Base-by-base conservation (phyloP, 2,113 vertebrate genomes). In the Bubalus kerabau region DNA sequence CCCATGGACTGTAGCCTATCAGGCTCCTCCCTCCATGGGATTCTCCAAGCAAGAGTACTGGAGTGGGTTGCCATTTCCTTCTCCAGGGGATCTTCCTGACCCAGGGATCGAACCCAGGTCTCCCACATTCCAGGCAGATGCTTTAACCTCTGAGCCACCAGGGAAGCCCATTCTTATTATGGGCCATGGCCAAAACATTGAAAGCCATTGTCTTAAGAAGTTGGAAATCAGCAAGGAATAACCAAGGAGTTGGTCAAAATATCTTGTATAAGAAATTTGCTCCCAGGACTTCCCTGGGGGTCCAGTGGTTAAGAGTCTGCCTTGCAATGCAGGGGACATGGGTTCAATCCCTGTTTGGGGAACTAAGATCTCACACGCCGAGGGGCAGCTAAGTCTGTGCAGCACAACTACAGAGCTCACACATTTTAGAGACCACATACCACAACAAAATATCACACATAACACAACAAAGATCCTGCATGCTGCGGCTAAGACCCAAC, bases 291-390 rank as follows among this genome's bases (percentile, higher is more conserved):
- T 74, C 71, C 71, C 71, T 43, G 71, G 11, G 0, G 36, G 6
- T 74, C 36, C 71, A 74, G 21, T 43, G 36, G 71, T 24, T 74
- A 74, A 74, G 21, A 24, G 23, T 24, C 23, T 40, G 36, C 36
- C 36, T 74, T 74, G 36, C 71, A 43, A 43, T 14, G 36, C 36
- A 43, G 24, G 7, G 76, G 26, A 43, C 3, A 0, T 26, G 6
- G 43, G 76, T 78, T 46, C 13, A 26, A 5, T 30, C 43, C 76
- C 7, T 78, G 43, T 15, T 6, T 43, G 36, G 71, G 36, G 71
- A 21, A 40, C 19, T 71, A 71, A 71, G 62, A 40, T 71, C 67
- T 26, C 23, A 26, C 71, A 43, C 0, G 1, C 3, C 0, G 1
- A 76, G 19, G 1, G 11, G 36, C 6, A 76, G 4, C 36, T 43